These are phyloP conservation scores for Sialis lutaria DNA, from an alignment of 2,888 invertebrate species.

Conservation along the genomic window DNA sequence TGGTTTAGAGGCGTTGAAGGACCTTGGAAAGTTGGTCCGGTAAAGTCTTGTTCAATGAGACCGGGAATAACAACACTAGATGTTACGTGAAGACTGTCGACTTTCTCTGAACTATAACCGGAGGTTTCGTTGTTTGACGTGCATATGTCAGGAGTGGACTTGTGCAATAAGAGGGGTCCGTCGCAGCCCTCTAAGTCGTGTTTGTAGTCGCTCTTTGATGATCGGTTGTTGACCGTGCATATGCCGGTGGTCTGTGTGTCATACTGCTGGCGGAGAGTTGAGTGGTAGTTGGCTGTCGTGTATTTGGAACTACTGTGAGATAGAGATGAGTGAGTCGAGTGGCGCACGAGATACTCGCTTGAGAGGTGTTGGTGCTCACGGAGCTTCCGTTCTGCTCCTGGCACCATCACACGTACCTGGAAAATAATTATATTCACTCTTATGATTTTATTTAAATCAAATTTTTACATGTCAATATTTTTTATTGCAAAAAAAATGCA, in stretches of 20 bases:
- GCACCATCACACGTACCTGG: conserved; percentile 40
- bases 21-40: not conserved
- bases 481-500: not conserved
- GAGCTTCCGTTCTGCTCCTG: conserved; percentile 37
- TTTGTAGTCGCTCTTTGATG: conserved; percentile 7
- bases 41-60: conserved; percentile 16
- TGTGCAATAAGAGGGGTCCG: conserved; percentile 24
- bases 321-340: conserved; percentile 14
- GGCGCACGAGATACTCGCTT: conserved; percentile 30
- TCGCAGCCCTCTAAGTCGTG: conserved; percentile 22
- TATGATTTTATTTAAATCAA: not conserved
- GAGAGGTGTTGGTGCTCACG: conserved; percentile 34
- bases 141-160: conserved; percentile 29
- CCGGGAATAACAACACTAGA: conserved; percentile 13
- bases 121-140: conserved; percentile 20
- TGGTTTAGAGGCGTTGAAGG: conserved; percentile 4
- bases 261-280: conserved; percentile 6
- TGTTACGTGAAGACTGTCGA: conserved; percentile 9
- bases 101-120: conserved; percentile 6
- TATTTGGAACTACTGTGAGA: conserved; percentile 7
- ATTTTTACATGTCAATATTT: not conserved
- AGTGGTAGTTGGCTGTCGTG: conserved; percentile 3
- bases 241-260: conserved; percentile 7
- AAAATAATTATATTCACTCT: conserved; percentile 6
- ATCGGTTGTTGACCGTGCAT: conserved; percentile 9